Conservation (phyloP, 2,113 vertebrate species). For the Colistium nudipinnis region DNA sequence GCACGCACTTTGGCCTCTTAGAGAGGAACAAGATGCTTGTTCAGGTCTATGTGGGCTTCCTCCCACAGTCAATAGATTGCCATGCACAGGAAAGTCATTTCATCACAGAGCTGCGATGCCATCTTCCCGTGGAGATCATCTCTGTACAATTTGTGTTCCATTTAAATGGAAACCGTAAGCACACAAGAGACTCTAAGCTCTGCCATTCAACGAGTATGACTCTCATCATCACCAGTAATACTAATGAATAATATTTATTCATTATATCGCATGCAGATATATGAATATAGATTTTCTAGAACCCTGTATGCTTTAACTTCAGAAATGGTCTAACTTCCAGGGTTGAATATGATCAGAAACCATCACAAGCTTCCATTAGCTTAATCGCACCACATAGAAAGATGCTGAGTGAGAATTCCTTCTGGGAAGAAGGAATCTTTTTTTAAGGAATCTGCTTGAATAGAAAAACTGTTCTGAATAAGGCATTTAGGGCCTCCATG, state of each 20-base stretch:
- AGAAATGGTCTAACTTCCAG: too few species aligned
- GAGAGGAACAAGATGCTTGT: not conserved
- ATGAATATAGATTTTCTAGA: too few species aligned
- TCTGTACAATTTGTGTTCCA: not conserved
- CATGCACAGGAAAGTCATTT: too few species aligned
- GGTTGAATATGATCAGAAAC: too few species aligned
- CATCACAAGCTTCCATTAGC: too few species aligned
- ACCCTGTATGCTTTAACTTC: too few species aligned
- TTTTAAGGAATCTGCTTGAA: not conserved
- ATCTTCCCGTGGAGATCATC: constrained; percentile 14
- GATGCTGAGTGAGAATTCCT: not conserved
- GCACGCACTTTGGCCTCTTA: not conserved
- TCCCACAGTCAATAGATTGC: not conserved
- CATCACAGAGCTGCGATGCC: not conserved
- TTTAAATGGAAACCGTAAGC: not conserved
- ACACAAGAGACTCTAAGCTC: not conserved
- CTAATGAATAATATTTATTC: too few species aligned
- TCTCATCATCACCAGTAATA: too few species aligned
- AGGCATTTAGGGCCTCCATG: not conserved
- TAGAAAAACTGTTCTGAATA: not conserved
- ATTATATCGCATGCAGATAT: too few species aligned
- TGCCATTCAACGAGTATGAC: too few species aligned
- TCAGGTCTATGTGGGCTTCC: not conserved
- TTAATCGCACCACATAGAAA: not conserved
- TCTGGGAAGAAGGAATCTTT: too few species aligned